Evolutionary conservation across 2,888 invertebrate species (phyloP).

Genomic region (Conus canariensis): DNA sequence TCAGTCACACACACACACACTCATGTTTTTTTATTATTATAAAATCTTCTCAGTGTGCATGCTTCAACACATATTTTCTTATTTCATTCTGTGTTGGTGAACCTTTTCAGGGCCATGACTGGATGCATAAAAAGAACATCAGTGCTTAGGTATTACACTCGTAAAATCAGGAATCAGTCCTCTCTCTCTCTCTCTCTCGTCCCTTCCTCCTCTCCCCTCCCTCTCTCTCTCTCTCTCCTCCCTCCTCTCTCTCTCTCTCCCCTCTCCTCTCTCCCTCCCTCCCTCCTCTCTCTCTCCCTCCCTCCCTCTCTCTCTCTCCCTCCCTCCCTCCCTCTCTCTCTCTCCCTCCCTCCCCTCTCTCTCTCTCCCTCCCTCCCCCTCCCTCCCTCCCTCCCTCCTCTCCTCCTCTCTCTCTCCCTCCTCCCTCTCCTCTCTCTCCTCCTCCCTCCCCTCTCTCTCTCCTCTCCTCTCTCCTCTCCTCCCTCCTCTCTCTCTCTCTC

Average conservation of each 20-base stretch:
- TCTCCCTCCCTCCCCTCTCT: background rate
- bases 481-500: slow-evolving; percentile 18
- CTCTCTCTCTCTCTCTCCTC: slow-evolving; percentile 18
- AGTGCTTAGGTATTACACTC: too few species aligned
- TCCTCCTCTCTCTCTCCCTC: slow-evolving; percentile 18
- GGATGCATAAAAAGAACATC: too few species aligned
- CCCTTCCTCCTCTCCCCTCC: slow-evolving; percentile 4
- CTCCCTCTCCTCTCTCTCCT: background rate
- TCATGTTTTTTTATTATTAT: too few species aligned
- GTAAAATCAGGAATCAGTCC: background rate
- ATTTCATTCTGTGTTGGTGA: too few species aligned
- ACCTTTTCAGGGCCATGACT: too few species aligned
- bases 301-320: background rate
- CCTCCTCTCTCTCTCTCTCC: slow-evolving; percentile 14
- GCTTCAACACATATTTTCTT: too few species aligned
- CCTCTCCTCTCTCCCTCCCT: slow-evolving; percentile 1
- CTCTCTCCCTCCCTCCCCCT: too few species aligned
- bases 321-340: background rate
- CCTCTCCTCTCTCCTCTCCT: slow-evolving; percentile 5
- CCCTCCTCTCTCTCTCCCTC: background rate
- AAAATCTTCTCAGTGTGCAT: too few species aligned
- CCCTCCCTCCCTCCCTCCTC: too few species aligned
- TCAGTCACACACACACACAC: too few species aligned
- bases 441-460: background rate
- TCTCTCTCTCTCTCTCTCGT: slow-evolving; percentile 13